Percentiles rank a stretch among this genome's conserved stretches.
These are phyloP conservation scores for Hirtodrosophila histrioides DNA, from an alignment of 2,888 invertebrate species.

Conservation along the genomic window DNA sequence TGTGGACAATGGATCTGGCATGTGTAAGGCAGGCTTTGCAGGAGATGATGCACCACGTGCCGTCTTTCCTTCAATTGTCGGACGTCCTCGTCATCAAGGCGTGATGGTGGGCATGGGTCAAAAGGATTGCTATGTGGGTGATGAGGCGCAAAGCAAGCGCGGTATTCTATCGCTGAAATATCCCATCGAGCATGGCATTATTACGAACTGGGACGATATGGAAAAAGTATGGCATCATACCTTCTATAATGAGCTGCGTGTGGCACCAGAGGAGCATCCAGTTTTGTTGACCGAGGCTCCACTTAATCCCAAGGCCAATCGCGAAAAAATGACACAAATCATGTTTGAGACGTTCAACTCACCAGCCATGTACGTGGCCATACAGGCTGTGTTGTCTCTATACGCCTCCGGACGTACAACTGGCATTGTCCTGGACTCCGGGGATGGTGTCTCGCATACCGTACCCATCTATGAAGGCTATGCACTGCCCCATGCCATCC, in stretches of 20 bases:
- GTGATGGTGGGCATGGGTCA: constrained; percentile 99
- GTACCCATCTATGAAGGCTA: constrained; percentile 98
- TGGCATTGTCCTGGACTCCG: constrained; percentile 97
- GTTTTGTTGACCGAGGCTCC: constrained; percentile 94
- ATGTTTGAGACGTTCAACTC: constrained; percentile 97
- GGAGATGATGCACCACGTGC: constrained; percentile 98
- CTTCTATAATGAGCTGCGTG: constrained; percentile 98
- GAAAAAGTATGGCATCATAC: constrained; percentile 99
- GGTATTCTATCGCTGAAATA: constrained; percentile 98
- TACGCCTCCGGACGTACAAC: constrained; percentile 98
- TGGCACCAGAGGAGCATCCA: constrained; percentile 96
- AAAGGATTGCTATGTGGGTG: constrained; percentile 98
- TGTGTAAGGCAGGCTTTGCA: constrained; percentile 99
- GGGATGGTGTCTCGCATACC: constrained; percentile 98
- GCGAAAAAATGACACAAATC: constrained; percentile 96
- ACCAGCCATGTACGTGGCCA: constrained; percentile 97
- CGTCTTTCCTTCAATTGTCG: constrained; percentile 96
- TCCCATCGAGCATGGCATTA: constrained; percentile 98
- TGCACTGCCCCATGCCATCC: constrained; percentile 96
- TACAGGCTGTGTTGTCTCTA: constrained; percentile 95
- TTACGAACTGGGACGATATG: constrained; percentile 99
- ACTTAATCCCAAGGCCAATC: constrained; percentile 94
- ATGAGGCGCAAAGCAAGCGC: constrained; percentile 98
- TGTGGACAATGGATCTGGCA: constrained; percentile 98
- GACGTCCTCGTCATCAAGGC: constrained; percentile 96